Conservation (phyloP, 1,140 invertebrate species). For the Pseudomyrmex dendroicus region DNA sequence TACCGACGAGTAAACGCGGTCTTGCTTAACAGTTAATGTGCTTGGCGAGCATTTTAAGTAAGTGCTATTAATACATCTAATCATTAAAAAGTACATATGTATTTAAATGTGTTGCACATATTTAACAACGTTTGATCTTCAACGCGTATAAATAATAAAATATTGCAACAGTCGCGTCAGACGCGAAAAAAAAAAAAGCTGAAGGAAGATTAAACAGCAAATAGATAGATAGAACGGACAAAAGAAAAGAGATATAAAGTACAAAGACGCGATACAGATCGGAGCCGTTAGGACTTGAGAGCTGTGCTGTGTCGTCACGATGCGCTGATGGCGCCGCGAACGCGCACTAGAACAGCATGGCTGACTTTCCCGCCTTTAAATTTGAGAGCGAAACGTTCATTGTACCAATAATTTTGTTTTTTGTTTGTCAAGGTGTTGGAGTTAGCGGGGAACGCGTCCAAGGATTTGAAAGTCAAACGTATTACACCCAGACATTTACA, state of each 20-base stretch:
- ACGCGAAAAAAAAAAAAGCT: neutral
- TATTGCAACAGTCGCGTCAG: neutral
- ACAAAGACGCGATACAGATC: constrained; percentile 35
- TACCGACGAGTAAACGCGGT: no score
- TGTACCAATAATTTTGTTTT: neutral
- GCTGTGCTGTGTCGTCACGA: constrained; percentile 45
- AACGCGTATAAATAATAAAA: neutral
- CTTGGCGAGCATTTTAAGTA: no score
- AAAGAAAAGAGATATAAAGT: constrained; percentile 7
- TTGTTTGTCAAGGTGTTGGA: constrained; percentile 91
- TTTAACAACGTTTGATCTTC: neutral
- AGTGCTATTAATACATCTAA: no score
- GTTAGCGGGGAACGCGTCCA: constrained; percentile 99
- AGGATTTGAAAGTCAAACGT: constrained; percentile 99
- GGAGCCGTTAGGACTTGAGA: neutral
- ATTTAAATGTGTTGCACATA: no score
- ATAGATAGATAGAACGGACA: neutral
- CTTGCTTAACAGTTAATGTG: no score
- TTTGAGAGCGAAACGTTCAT: neutral
- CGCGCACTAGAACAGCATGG: constrained; percentile 44
- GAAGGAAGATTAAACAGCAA: no score
- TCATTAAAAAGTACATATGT: no score
- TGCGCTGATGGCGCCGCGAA: constrained; percentile 44
- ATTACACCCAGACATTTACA: constrained; percentile 99
- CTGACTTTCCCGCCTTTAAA: constrained; percentile 65